Conservation (phyloP, 2,113 vertebrate species). For the Gracilinanus agilis region DNA sequence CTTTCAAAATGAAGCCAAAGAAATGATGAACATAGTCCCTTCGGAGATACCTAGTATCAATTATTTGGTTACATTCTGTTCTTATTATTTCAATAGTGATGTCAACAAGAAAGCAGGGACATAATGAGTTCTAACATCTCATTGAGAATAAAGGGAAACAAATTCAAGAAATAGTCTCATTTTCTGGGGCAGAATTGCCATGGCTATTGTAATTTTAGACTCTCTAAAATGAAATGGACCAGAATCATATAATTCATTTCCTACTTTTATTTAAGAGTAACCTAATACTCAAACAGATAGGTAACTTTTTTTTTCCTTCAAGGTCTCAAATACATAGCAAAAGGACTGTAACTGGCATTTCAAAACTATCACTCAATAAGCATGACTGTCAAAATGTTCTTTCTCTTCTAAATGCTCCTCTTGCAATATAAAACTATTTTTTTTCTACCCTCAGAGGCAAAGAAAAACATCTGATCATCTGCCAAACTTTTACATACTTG, state of each 20-base stretch:
- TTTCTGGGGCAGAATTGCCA: not conserved
- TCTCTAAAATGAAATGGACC: not conserved
- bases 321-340: not conserved
- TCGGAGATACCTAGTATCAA: not conserved
- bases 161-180: not conserved
- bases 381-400: not conserved
- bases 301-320: conserved; percentile 6
- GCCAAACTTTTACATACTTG: conserved; percentile 1
- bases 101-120: not conserved
- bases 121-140: not conserved
- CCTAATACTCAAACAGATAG: not conserved
- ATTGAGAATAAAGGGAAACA: not conserved
- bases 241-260: conserved; percentile 6
- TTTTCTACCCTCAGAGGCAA: conserved; percentile 23
- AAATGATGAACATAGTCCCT: not conserved
- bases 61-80: not conserved
- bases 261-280: not conserved
- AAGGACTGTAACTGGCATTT: not conserved
- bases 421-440: not conserved
- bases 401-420: conserved; percentile 33
- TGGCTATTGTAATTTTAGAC: not conserved
- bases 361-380: conserved; percentile 18
- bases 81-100: not conserved
- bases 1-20: not conserved
- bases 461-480: conserved; percentile 26